phyloP scores from a whole-genome alignment of 2,113 vertebrate genomes.

The Eurypyga helias region DNA sequence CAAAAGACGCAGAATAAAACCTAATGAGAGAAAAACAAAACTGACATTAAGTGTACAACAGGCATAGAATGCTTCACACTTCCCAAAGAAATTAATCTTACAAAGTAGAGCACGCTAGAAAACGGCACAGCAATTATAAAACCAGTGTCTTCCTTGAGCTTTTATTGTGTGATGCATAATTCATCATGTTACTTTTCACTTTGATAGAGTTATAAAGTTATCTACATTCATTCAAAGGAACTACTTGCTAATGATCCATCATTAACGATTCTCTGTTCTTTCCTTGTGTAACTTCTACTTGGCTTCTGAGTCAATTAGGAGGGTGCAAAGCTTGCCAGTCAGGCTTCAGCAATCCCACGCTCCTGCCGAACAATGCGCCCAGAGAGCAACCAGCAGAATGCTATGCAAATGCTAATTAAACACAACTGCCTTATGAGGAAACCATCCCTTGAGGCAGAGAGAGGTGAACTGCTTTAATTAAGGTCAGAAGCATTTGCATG shows the following conservation, averaged over 20 bases:
- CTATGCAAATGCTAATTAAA: conserved; percentile 73
- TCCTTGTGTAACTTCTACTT: conserved; percentile 70
- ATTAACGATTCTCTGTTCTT: conserved; percentile 64
- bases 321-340: conserved; percentile 67
- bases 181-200: conserved; percentile 67
- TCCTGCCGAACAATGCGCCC: conserved; percentile 48
- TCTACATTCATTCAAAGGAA: conserved; percentile 68
- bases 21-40: conserved; percentile 20
- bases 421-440: conserved; percentile 68
- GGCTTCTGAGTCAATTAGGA: conserved; percentile 66
- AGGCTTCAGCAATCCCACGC: conserved; percentile 70
- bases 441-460: conserved; percentile 62
- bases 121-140: conserved; percentile 63
- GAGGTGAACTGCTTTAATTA: conserved; percentile 69
- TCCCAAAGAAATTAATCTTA: conserved; percentile 58
- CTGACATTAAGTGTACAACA: not conserved
- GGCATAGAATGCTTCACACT: conserved; percentile 27
- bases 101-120: conserved; percentile 54
- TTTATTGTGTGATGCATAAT: conserved; percentile 61
- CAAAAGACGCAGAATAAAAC: not conserved
- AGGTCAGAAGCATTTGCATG: conserved; percentile 65
- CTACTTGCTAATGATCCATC: conserved; percentile 69
- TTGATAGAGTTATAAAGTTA: conserved; percentile 68
- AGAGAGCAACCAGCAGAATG: conserved; percentile 62
- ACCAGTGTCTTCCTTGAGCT: conserved; percentile 44